Conservation (phyloP, 2,113 vertebrate genomes). For the Aphelocoma coerulescens region DNA sequence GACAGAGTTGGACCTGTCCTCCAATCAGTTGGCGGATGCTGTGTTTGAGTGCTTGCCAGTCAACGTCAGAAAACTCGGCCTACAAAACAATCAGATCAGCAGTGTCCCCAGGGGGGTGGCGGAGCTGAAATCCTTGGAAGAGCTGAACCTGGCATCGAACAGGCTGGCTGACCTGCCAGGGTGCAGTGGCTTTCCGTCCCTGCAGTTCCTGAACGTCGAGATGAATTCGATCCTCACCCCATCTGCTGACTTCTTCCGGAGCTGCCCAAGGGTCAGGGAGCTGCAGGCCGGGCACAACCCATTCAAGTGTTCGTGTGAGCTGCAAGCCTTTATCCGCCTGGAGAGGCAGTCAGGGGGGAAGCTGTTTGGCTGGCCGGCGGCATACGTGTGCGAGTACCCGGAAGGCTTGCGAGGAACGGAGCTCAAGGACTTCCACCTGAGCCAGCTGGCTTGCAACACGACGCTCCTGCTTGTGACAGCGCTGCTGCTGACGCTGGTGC, state of each 20-base stretch:
- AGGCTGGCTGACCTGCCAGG: constrained; percentile 75
- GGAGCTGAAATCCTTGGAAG: constrained; percentile 65
- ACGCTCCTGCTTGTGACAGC: constrained; percentile 72
- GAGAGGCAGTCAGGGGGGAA: background rate
- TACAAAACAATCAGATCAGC: constrained; percentile 79
- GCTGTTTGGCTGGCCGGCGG: constrained; percentile 77
- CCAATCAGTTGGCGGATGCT: constrained; percentile 68
- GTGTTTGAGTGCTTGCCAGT: constrained; percentile 85
- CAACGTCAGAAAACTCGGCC: constrained; percentile 62
- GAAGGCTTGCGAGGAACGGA: constrained; percentile 55
- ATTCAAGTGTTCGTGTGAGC: constrained; percentile 81
- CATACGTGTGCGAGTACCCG: constrained; percentile 81
- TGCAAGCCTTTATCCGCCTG: constrained; percentile 72
- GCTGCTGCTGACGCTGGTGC: constrained; percentile 58
- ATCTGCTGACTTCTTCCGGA: background rate
- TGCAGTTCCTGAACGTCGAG: constrained; percentile 70
- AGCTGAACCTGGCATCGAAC: constrained; percentile 82
- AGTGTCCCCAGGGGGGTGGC: constrained; percentile 60
- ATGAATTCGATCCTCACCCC: constrained; percentile 32
- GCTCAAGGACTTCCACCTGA: constrained; percentile 74
- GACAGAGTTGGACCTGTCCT: constrained; percentile 74
- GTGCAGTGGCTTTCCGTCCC: constrained; percentile 66
- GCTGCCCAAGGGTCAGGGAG: constrained; percentile 32
- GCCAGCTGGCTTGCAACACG: constrained; percentile 75
- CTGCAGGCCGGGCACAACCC: constrained; percentile 79